Conservation (phyloP, 2,888 invertebrate species). For the Drosophila ezoana region DNA sequence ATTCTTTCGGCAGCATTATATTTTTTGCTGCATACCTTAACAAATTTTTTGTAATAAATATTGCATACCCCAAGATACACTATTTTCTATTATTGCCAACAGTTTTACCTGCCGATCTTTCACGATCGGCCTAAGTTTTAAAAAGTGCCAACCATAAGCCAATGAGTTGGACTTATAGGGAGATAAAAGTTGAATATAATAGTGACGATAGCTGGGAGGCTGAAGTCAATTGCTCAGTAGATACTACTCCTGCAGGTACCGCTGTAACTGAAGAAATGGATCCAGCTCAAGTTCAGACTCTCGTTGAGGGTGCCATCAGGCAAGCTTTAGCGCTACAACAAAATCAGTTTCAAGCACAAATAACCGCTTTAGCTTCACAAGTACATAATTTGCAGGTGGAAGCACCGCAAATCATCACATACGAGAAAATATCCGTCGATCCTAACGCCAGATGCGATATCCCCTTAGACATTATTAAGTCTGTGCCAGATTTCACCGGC, state of each 20-base stretch:
- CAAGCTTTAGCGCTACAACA: constrained; percentile 17
- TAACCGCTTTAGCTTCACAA: constrained; percentile 11
- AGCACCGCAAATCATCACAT: constrained; percentile 18
- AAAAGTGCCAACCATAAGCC: constrained; percentile 9
- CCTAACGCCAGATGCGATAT: constrained; percentile 14
- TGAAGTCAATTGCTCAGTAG: constrained; percentile 6
- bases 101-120: constrained; percentile 9
- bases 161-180: constrained; percentile 12
- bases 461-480: constrained; percentile 19
- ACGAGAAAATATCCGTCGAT: constrained; percentile 16
- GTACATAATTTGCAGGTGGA: constrained; percentile 14
- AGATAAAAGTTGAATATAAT: constrained; percentile 6
- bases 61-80: constrained; percentile 8
- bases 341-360: constrained; percentile 12
- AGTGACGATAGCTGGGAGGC: constrained; percentile 1
- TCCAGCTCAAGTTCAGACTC: constrained; percentile 2
- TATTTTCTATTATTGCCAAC: constrained; percentile 4
- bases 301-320: constrained; percentile 9
- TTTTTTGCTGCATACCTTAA: constrained; percentile 4
- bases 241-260: constrained; percentile 11
- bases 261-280: constrained; percentile 12
- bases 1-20: constrained; percentile 3
- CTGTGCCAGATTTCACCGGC: constrained; percentile 18
- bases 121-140: constrained; percentile 5
- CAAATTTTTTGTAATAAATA: constrained; percentile 3